A percentile compares a stretch with the other conserved stretches of the same genome.
phyloP scores from a whole-genome alignment of 2,113 vertebrate species.

The Condylura cristata region DNA sequence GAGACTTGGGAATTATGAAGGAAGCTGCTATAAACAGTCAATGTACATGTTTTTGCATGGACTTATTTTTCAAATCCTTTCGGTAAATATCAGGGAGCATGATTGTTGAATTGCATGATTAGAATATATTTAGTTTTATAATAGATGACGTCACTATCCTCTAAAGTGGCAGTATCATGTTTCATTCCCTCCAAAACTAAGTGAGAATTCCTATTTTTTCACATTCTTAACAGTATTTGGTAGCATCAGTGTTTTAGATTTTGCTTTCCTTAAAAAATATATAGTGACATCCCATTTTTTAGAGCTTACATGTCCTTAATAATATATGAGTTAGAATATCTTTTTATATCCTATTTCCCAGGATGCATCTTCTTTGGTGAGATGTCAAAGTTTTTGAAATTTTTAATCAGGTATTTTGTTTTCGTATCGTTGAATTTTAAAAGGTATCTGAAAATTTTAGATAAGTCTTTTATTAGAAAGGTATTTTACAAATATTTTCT shows the following conservation, averaged over 20 bases:
- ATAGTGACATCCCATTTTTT: background rate
- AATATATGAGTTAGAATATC: background rate
- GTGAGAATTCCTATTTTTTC: background rate
- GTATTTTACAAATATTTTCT: background rate
- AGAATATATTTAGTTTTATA: background rate
- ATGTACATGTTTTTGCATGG: background rate
- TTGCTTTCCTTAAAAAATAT: background rate
- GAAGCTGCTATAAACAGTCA: background rate
- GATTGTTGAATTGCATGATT: background rate
- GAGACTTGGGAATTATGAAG: background rate
- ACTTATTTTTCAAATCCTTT: background rate
- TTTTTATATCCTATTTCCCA: background rate
- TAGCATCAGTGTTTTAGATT: background rate
- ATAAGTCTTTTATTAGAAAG: background rate
- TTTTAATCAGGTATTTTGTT: background rate
- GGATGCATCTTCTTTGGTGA: background rate
- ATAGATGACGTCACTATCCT: background rate
- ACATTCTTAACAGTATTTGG: background rate
- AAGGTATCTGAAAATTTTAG: background rate
- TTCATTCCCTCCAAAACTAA: background rate
- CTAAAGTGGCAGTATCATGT: background rate
- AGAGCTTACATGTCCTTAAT: background rate
- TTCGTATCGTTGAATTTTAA: background rate
- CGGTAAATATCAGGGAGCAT: background rate
- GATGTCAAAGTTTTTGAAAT: background rate